These are phyloP conservation scores for Apistogramma diplotaenia DNA, from an alignment of 2,113 vertebrate genomes.

Conservation along the genomic window DNA sequence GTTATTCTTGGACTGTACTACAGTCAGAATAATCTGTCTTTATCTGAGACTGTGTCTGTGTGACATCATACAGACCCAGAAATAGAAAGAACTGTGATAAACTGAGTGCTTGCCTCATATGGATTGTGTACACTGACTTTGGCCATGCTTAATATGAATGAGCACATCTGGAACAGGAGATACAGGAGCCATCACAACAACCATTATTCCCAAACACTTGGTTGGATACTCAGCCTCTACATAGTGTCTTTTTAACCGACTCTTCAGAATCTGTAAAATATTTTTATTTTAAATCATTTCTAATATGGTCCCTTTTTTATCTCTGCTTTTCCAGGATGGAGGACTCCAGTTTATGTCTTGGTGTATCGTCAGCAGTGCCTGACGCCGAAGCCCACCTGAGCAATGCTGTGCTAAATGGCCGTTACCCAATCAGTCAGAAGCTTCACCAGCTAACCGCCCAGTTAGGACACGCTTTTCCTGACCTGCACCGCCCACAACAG, in stretches of 20 bases:
- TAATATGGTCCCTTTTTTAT: slow-evolving; percentile 4
- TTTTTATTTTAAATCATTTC: neutral
- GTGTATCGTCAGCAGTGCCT: slow-evolving; percentile 89
- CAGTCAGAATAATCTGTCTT: neutral
- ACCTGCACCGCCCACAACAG: slow-evolving; percentile 91
- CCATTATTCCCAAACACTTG: neutral
- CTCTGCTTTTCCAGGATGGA: slow-evolving; percentile 87
- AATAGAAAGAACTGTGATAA: neutral
- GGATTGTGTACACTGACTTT: neutral
- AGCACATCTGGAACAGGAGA: neutral
- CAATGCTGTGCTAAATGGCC: slow-evolving; percentile 93
- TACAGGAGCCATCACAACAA: neutral
- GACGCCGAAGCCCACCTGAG: slow-evolving; percentile 92
- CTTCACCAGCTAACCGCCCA: slow-evolving; percentile 96
- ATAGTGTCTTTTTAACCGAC: neutral
- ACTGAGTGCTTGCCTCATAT: neutral
- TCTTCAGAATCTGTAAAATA: neutral
- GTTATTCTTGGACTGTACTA: neutral
- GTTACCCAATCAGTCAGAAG: slow-evolving; percentile 99
- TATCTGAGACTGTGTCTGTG: neutral
- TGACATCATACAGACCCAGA: neutral
- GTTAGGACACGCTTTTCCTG: slow-evolving; percentile 95
- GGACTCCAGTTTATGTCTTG: slow-evolving; percentile 99
- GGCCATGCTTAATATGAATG: neutral
- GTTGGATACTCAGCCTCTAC: neutral